These are phyloP conservation scores for Embiotoca jacksoni DNA, from an alignment of 2,113 vertebrate genomes.

Conservation along the genomic window DNA sequence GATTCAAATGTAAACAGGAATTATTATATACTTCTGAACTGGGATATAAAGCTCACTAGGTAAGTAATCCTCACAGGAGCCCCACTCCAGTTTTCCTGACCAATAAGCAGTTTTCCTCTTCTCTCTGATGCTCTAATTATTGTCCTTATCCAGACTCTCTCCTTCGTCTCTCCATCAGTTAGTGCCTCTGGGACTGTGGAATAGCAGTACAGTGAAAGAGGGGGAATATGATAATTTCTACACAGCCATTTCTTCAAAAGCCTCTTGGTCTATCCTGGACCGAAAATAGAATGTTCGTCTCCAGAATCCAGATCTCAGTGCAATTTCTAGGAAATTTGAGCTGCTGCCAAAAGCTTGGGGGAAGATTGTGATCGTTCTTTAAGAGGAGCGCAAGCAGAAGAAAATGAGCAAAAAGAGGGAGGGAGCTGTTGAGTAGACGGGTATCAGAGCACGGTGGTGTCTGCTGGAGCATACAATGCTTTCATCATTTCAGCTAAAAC, in stretches of 20 bases:
- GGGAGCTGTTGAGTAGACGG: not conserved
- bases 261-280: slow-evolving; percentile 48
- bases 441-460: slow-evolving; percentile 59
- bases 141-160: slow-evolving; percentile 80
- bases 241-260: slow-evolving; percentile 60
- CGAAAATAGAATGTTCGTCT: slow-evolving; percentile 62
- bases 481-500: slow-evolving; percentile 64
- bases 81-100: slow-evolving; percentile 38
- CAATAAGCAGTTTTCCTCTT: slow-evolving; percentile 61
- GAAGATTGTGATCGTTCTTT: slow-evolving; percentile 54
- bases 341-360: slow-evolving; percentile 46
- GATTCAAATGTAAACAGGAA: slow-evolving; percentile 42
- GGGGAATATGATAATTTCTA: slow-evolving; percentile 58
- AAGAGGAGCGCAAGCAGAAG: slow-evolving; percentile 18
- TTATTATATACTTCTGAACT: slow-evolving; percentile 12
- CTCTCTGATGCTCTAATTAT: slow-evolving; percentile 57
- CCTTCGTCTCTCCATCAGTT: slow-evolving; percentile 82
- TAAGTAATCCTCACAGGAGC: slow-evolving; percentile 39
- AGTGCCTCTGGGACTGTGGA: slow-evolving; percentile 67
- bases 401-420: slow-evolving; percentile 30
- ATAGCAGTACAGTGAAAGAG: slow-evolving; percentile 46
- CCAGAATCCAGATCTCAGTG: slow-evolving; percentile 57
- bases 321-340: slow-evolving; percentile 66
- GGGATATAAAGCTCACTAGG: slow-evolving; percentile 19
- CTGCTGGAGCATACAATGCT: slow-evolving; percentile 26